phyloP scores from a whole-genome alignment of 2,888 invertebrate genomes.

The Luperina nickerlii region DNA sequence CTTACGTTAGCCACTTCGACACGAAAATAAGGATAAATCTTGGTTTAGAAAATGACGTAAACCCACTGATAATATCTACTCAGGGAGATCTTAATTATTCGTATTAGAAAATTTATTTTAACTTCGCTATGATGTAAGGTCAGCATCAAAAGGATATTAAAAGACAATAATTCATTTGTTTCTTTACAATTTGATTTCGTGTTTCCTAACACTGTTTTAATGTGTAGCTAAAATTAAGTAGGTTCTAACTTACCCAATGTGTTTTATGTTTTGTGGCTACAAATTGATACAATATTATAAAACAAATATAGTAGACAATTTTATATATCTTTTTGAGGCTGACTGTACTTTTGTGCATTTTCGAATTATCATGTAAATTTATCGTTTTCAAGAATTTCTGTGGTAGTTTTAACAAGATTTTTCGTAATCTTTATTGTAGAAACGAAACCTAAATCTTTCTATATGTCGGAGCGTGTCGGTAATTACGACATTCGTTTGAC shows the following conservation, averaged over 20 bases:
- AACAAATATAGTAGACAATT: neutral
- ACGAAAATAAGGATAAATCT: slow-evolving; percentile 3
- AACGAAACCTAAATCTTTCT: neutral
- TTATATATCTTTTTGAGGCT: neutral
- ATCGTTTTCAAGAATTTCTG: neutral
- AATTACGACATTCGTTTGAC: too few relatives aligned
- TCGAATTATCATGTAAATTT: neutral
- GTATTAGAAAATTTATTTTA: neutral
- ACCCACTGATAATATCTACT: neutral
- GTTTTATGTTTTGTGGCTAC: neutral
- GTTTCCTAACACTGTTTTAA: neutral
- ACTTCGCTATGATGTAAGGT: neutral
- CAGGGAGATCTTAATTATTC: neutral
- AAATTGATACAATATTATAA: neutral
- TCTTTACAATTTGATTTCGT: neutral
- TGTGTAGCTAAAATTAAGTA: too few relatives aligned
- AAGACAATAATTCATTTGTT: neutral
- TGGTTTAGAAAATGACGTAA: neutral
- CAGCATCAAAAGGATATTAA: neutral
- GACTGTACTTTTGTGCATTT: neutral
- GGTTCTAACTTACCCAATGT: too few relatives aligned
- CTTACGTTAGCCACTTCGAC: slow-evolving; percentile 6
- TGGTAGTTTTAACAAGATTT: neutral
- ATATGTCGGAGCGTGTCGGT: too few relatives aligned
- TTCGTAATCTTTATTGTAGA: neutral